Conservation (phyloP, 1,140 invertebrate species). For the Drosophila sechellia region DNA sequence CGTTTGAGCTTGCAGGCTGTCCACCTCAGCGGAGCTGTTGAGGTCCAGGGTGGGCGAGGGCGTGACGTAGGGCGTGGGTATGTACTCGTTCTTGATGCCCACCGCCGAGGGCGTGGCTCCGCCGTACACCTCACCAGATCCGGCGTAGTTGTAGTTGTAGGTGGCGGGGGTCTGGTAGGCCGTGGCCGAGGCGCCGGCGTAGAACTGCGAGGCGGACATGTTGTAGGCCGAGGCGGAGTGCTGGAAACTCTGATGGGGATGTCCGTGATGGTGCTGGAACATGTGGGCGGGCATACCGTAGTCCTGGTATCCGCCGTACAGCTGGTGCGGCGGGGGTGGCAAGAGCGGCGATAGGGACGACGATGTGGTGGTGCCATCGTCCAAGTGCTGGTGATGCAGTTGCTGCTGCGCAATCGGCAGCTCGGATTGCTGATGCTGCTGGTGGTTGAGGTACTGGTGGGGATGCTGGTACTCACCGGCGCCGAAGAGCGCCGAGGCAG, state of each 20-base stretch:
- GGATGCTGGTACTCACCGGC: constrained; percentile 63
- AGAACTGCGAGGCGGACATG: constrained; percentile 63
- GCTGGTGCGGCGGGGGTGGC: constrained; percentile 49
- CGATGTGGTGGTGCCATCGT: constrained; percentile 49
- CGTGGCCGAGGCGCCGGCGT: constrained; percentile 48
- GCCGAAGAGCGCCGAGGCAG: constrained; percentile 69
- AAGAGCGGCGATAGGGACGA: constrained; percentile 51
- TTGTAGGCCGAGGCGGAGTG: constrained; percentile 53
- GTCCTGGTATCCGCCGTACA: constrained; percentile 65
- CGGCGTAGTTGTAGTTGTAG: constrained; percentile 65
- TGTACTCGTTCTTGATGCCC: constrained; percentile 71
- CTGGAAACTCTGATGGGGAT: constrained; percentile 63
- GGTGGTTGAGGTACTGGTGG: constrained; percentile 33
- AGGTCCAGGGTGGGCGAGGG: constrained; percentile 80
- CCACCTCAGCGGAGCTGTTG: constrained; percentile 79
- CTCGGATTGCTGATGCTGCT: constrained; percentile 36
- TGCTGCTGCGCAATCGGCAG: constrained; percentile 40
- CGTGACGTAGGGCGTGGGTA: constrained; percentile 80
- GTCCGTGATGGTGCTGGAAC: constrained; percentile 59
- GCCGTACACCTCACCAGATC: constrained; percentile 42
- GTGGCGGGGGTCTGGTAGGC: constrained; percentile 59
- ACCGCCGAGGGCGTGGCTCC: constrained; percentile 29
- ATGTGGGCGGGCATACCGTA: constrained; percentile 67
- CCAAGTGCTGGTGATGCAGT: constrained; percentile 47
- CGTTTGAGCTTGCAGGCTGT: constrained; percentile 48